Percentiles rank a stretch among this genome's conserved stretches.
Conservation (phyloP, 2,113 vertebrate species). For the Grantiella picta region DNA sequence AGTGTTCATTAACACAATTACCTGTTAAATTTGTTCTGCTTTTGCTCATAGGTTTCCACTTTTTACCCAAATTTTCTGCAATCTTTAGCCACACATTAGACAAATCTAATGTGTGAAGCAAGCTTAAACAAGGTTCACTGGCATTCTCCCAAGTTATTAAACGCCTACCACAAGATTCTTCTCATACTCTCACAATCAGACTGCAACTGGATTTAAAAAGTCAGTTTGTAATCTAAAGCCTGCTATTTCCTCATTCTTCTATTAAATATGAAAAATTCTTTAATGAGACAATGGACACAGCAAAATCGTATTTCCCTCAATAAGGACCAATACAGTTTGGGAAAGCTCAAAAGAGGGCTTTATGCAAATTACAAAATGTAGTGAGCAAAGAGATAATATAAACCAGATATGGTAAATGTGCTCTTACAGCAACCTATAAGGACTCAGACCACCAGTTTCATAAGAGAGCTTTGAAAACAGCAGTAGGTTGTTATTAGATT, state of each 20-base stretch:
- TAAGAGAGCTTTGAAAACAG: neutral
- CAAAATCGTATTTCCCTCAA: neutral
- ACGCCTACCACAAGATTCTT: conserved; percentile 53
- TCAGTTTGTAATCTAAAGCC: neutral
- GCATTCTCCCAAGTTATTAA: conserved; percentile 44
- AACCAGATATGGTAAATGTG: neutral
- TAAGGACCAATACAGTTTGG: fast-evolving
- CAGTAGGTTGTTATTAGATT: neutral
- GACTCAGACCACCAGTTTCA: neutral
- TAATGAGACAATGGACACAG: neutral
- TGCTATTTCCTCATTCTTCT: neutral
- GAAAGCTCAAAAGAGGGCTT: neutral
- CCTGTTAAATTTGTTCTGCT: neutral
- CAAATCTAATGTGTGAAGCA: conserved; percentile 21
- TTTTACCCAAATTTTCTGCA: conserved; percentile 13
- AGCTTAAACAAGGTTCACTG: conserved; percentile 48
- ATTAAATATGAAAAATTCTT: neutral
- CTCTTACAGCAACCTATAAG: neutral
- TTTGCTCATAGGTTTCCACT: neutral
- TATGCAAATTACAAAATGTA: neutral
- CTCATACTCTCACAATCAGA: conserved; percentile 41
- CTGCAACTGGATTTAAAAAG: neutral
- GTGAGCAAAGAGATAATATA: neutral
- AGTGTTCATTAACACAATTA: neutral
- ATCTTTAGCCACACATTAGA: neutral